Evolutionary conservation across 2,888 invertebrate genomes (phyloP), one percentile per base, ranked within the genome.

Genomic region (Cecidostiba fungosa): DNA sequence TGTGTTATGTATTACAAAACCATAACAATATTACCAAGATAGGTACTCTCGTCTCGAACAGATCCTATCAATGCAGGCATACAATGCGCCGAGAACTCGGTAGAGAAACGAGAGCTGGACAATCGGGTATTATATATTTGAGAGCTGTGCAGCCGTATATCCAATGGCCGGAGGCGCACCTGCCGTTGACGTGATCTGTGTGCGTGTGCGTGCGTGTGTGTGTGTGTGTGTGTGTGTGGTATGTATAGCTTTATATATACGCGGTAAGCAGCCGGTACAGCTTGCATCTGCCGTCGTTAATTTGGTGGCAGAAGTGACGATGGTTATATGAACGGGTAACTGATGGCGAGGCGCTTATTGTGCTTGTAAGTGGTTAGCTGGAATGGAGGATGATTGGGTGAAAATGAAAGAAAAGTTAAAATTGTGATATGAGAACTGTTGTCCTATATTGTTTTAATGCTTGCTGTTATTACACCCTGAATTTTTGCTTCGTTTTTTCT

Each of bases 51-150:
- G 54, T 23, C 19, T 23, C 23, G 2, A 6, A 59, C 54, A 23
- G 10, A 0, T 8, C 8, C n/a, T 59, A 59, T 59, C 19, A n/a
- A 59, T n/a, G 54, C 54, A 59, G n/a, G 54, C 23, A 12, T 14
- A 66, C 26, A 66, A 66, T 66, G 29, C n/a, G n/a, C n/a, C n/a
- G n/a, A n/a, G n/a, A n/a, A n/a, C n/a, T n/a, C n/a, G n/a, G n/a
- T n/a, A 6, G 19, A 59, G 66, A 29, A 3, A 66, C n/a, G 54
- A 59, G n/a, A 59, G n/a, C 54, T n/a, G 66, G 66, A 66, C 29
- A 66, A 66, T 66, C 66, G 29, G 14, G 54, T 59, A 59, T 59
- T 66, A 66, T 66, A 66, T 66, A 66, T 29, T 66, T 66, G 14
- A 66, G 66, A n/a, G 6, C n/a, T 5, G 6, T 3, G 19, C n/a